Evolutionary conservation across 2,113 vertebrate genomes (phyloP), one percentile per base, ranked within the genome.

Genomic region (Chaetura pelagica): DNA sequence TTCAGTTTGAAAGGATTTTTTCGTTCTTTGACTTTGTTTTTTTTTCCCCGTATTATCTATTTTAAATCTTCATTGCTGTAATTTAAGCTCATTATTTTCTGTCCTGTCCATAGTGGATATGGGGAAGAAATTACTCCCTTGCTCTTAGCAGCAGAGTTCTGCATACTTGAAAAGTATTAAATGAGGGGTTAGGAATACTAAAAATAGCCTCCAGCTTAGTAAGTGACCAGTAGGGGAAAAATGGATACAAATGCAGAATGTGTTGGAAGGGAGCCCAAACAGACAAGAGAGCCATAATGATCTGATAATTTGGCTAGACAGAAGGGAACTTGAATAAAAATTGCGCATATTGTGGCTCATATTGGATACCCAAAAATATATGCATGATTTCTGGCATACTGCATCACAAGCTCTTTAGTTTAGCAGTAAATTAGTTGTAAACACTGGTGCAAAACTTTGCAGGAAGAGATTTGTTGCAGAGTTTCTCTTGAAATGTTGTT

Each of bases 241-340:
- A 77, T 40, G 35, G 82, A 51, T 77, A 55, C 46, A 85, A 93
- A 84, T 21, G 22, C 9, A 7, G 78, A 76, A 91, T 72, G 61
- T 0, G 0, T 79, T 96, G 93, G 85, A 96, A 94, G 6, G 27
- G 30, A 95, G 92, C 92, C 95, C 64, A 90, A 90, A 88, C 5
- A 77, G 55, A 46, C 75, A 87, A 87, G 42, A 0, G 0, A 94
- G 79, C 30, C 76, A 61, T 94, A 97, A 95, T 88, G 82, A 94
- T 90, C 82, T 68, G 93, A 83, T 88, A 93, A 94, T 91, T 90
- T 86, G 90, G 61, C 82, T 83, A 93, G 92, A 93, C 85, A 97
- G 90, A 96, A 96, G 82, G 71, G 57, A 94, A 86, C 79, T 83
- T 95, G 87, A 93, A 96, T 71, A 83, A 93, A 94, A 95, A 86